Base-by-base conservation (phyloP, 2,888 invertebrate species). In the Ditula angustiorana region DNA sequence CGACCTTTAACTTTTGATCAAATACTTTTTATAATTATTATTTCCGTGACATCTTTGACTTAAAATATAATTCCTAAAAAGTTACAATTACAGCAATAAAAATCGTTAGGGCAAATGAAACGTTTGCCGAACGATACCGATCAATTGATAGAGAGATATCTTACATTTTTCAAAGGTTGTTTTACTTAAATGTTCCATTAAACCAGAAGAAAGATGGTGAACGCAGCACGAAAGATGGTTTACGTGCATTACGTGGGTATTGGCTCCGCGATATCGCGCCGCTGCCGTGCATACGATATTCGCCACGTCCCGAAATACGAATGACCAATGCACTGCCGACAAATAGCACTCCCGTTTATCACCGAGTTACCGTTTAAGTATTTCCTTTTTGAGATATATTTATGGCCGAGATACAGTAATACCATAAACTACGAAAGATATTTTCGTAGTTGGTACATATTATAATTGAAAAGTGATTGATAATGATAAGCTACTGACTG, bases 241-340 rank as follows among this genome's bases (percentile, higher is more conserved):
- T 70, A 68, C 63, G 67, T 69, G 67, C 61, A 53, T 58, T 69
- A 76, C 73, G 70, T 72, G 72, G 67, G 69, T 58, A 69, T 69
- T 64, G 68, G 66, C 66, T 66, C 64, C 52, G 35, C 59, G 55
- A 35, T 47, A 53, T 66, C 55, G 61, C 66, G 5, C 26, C 23
- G 26, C 47, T 46, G 67, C 68, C 71, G 68, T 70, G 77, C 72
- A 78, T 78, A 75, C 75, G 71, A 72, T 74, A 79, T 80, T 72
- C 70, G 69, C 74, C 77, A 78, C 74, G 77, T 77, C 72, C 70
- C 69, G 63, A 58, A 69, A 77, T 81, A 79, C 72, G 74, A 75
- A 80, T 80, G 80, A 77, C 77, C 78, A 66, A 72, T 75, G 77
- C 72, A 71, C 71, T 70, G 69, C 67, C 71, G 75, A 83, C 80